phyloP scores from a whole-genome alignment of 2,797 vertebrate species.

The Peromyscus aztecus region DNA sequence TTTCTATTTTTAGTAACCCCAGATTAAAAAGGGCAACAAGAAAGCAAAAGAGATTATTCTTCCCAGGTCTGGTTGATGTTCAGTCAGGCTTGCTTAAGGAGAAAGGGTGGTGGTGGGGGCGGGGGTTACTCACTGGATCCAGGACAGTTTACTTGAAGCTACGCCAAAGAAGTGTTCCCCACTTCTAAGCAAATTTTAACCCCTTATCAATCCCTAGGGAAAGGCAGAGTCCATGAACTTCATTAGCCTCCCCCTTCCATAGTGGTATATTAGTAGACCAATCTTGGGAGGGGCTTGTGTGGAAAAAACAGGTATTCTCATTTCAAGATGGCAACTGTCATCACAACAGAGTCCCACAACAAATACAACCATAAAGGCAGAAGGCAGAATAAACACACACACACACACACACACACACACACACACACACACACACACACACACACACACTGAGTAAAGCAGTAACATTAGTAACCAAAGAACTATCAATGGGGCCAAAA shows the following conservation, averaged over 20 bases:
- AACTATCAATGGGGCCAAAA: background rate
- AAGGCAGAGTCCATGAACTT: no score
- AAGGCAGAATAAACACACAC: background rate
- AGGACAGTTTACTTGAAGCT: background rate
- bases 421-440: background rate
- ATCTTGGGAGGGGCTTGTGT: background rate
- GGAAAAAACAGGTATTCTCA: background rate
- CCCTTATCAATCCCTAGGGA: background rate
- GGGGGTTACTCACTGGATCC: background rate
- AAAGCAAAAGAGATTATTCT: background rate
- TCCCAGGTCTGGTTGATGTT: background rate
- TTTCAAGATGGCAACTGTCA: background rate
- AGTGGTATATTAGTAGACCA: background rate
- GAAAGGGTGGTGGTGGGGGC: no score
- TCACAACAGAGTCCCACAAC: background rate
- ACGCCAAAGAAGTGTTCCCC: background rate
- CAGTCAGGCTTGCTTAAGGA: background rate
- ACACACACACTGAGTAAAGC: background rate
- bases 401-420: background rate
- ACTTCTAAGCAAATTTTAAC: background rate
- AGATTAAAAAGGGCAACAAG: background rate
- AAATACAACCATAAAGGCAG: background rate
- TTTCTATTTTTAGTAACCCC: background rate
- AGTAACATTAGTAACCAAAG: constrained; percentile 33
- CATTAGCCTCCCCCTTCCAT: background rate